Evolutionary conservation across 1,140 invertebrate genomes (phyloP).

Genomic region (Temnothorax longispinosus): DNA sequence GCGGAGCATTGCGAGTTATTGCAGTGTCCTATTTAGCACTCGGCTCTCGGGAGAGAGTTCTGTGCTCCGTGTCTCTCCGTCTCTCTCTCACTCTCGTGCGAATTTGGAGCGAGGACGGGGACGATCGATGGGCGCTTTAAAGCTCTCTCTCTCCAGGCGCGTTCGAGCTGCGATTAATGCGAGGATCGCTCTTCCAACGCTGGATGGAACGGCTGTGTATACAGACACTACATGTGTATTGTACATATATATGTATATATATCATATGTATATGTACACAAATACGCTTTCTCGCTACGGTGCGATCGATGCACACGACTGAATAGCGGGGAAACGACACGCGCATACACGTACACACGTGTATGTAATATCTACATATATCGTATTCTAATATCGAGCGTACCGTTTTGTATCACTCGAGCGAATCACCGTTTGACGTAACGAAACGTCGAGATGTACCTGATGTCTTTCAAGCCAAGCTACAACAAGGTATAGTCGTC

Average conservation of each 20-base stretch:
- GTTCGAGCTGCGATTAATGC: slow-evolving; percentile 49
- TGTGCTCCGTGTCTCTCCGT: neutral
- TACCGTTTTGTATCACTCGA: slow-evolving; percentile 60
- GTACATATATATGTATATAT: neutral
- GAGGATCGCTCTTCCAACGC: slow-evolving; percentile 59
- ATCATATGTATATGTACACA: neutral
- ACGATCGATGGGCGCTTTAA: slow-evolving; percentile 56
- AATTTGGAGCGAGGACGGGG: slow-evolving; percentile 56
- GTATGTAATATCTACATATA: slow-evolving; percentile 39
- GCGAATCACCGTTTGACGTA: slow-evolving; percentile 66
- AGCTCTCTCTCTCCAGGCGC: slow-evolving; percentile 36
- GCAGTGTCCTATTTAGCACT: slow-evolving; percentile 35
- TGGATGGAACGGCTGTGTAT: slow-evolving; percentile 69
- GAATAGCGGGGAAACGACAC: slow-evolving; percentile 35
- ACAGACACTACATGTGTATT: slow-evolving; percentile 18
- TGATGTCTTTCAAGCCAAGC: slow-evolving; percentile 73
- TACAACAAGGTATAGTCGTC: slow-evolving; percentile 41
- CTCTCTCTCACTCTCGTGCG: neutral
- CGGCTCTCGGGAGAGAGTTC: slow-evolving; percentile 23
- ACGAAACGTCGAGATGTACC: slow-evolving; percentile 69
- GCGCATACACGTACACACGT: neutral
- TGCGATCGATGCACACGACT: slow-evolving; percentile 67
- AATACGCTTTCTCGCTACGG: slow-evolving; percentile 26
- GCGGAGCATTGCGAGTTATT: neutral
- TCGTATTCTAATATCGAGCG: slow-evolving; percentile 52